Percentiles rank a stretch among this genome's conserved stretches.
Conservation (phyloP, 2,797 vertebrate genomes). For the Poeciliopsis presidionis region DNA sequence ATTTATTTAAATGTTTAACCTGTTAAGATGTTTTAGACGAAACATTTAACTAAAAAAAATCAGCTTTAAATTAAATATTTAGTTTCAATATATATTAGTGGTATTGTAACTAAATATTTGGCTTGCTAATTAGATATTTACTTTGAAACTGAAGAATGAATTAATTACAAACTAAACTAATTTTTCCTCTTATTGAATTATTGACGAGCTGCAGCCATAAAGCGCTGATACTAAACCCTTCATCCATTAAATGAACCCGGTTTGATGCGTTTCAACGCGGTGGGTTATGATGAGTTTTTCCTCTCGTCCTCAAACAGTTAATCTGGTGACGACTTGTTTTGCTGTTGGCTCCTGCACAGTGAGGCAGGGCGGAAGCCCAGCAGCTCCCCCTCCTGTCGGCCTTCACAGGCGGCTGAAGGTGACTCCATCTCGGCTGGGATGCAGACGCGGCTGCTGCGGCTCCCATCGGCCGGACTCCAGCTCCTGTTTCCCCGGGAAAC, state of each 20-base stretch:
- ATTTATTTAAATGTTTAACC: no score
- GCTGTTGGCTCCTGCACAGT: slow-evolving; percentile 53
- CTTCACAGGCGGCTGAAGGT: slow-evolving; percentile 82
- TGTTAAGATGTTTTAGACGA: no score
- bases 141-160: no score
- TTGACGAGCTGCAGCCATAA: no score
- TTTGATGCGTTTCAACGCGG: no score
- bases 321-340: slow-evolving; percentile 57
- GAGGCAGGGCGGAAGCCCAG: slow-evolving; percentile 60
- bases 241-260: background rate
- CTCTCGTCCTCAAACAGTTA: slow-evolving; percentile 46
- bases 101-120: no score
- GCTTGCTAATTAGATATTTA: background rate
- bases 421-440: slow-evolving; percentile 79
- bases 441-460: slow-evolving; percentile 70
- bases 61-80: no score
- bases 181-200: no score
- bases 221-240: background rate
- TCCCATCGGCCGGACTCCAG: slow-evolving; percentile 37
- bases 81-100: no score
- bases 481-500: slow-evolving; percentile 43
- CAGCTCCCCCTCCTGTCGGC: slow-evolving; percentile 58
- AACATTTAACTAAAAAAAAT: no score
- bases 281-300: background rate
- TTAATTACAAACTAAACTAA: background rate